Base-by-base conservation (phyloP, 1,140 invertebrate genomes). In the Spodoptera frugiperda region DNA sequence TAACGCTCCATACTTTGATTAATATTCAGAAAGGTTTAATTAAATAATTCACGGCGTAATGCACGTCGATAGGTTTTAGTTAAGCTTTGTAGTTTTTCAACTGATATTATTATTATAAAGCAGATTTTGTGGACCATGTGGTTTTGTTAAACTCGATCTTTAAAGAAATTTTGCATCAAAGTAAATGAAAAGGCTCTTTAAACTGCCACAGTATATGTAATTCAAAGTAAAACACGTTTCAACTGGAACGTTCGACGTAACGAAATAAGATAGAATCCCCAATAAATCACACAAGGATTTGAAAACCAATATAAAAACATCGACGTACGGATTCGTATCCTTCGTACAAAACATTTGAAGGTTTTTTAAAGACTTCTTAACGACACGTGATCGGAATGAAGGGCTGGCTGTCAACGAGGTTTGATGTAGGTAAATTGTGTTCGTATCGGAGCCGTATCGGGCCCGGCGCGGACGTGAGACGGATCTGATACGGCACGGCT, bases 361-460 rank as follows among this genome's bases (percentile, higher is more conserved):
- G 44, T 39, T 65, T 78, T 78, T 79, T 78, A 83, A 79, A 76
- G 79, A 79, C 77, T 79, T 79, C 76, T 73, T 81, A 21, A 59
- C 33, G 33, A 39, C 71, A 81, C 79, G 79, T 76, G 79, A 65
- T 75, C 51, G 49, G 81, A 77, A 78, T 78, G 75, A 15, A 49
- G 75, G 44, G 70, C 9, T 1, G 30, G 5, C 80, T 85, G 86
- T 86, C 86, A 86, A 71, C 76, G 63, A 70, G 76, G 71, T 33
- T 67, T 88, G 86, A 88, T 70, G 80, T 85, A 88, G 86, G 86
- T 88, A 88, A 88, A 88, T 88, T 85, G 86, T 86, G 75, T 82
- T 76, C 51, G 61, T 55, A 67, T 76, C 71, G 46, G 46, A 10
- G 11, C 3, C 78, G 78, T 78, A 77, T 71, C 67, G 76, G 33